These are phyloP conservation scores for Mallotus villosus DNA, from an alignment of 2,797 vertebrate species.

Conservation along the genomic window DNA sequence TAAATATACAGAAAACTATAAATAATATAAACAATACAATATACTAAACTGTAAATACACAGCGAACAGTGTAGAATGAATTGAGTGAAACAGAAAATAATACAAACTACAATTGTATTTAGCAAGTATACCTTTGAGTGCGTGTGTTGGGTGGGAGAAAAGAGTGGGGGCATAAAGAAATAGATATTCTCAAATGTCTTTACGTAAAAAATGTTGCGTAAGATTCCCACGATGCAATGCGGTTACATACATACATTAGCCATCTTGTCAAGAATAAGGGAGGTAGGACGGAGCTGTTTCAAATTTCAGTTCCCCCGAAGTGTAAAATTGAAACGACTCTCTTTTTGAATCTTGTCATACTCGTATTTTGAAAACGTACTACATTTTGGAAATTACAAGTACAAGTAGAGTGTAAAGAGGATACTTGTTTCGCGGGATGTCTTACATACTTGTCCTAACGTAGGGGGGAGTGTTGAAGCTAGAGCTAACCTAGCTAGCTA, in stretches of 20 bases:
- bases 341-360: conserved; percentile 8
- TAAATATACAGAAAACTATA: too few species aligned
- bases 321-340: conserved; percentile 28
- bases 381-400: conserved; percentile 19
- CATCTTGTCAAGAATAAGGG: conserved; percentile 79
- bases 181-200: conserved; percentile 46
- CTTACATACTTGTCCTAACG: conserved; percentile 81
- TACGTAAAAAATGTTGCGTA: conserved; percentile 63
- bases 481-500: conserved; percentile 16
- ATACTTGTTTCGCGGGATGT: conserved; percentile 69
- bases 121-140: neutral
- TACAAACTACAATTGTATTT: neutral
- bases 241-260: conserved; percentile 74
- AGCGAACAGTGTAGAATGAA: too few species aligned
- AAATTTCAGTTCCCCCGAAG: conserved; percentile 52
- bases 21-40: too few species aligned
- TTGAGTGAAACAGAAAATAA: too few species aligned
- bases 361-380: conserved; percentile 21
- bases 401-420: conserved; percentile 19
- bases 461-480: conserved; percentile 73
- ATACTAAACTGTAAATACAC: too few species aligned
- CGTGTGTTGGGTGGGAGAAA: conserved; percentile 1
- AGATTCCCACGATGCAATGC: conserved; percentile 63
- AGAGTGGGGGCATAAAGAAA: neutral
- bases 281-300: conserved; percentile 58